A percentile compares a stretch with the other conserved stretches of the same genome.
These are phyloP conservation scores for Pygoscelis antarcticus DNA, from an alignment of 2,113 vertebrate species.

Conservation along the genomic window DNA sequence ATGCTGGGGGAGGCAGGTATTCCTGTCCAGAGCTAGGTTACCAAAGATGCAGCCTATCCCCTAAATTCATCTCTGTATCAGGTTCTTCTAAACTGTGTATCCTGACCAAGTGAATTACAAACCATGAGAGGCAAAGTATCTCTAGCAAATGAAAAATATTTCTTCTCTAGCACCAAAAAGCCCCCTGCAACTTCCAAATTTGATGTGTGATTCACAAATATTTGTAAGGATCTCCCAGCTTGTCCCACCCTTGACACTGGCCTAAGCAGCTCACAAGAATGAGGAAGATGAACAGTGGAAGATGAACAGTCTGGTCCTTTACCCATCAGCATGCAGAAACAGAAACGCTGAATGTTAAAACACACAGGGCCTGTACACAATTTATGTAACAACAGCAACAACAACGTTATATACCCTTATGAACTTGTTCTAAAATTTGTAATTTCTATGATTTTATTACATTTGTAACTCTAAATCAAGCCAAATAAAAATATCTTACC, in stretches of 20 bases:
- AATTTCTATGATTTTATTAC: not conserved
- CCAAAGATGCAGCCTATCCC: not conserved
- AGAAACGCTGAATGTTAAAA: not conserved
- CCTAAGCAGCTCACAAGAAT: not conserved
- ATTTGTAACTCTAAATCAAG: not conserved
- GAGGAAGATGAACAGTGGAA: not conserved
- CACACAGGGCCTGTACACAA: not conserved
- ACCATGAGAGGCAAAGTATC: not conserved
- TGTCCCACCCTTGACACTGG: not conserved
- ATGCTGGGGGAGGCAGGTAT: not conserved
- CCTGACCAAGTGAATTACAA: not conserved
- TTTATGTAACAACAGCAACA: not conserved
- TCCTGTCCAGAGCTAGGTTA: not conserved
- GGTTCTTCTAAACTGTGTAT: not conserved
- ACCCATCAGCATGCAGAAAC: not conserved
- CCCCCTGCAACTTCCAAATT: not conserved
- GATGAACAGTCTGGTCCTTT: not conserved
- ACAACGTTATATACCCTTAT: not conserved
- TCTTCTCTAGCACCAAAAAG: not conserved
- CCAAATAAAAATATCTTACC: constrained; percentile 77
- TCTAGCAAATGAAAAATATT: not conserved
- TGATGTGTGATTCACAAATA: not conserved
- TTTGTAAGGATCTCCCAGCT: not conserved
- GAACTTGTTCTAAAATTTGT: not conserved
- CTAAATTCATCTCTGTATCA: not conserved